Evolutionary conservation across 1,140 invertebrate species (phyloP).

Genomic region (Harlomillsia oculata): DNA sequence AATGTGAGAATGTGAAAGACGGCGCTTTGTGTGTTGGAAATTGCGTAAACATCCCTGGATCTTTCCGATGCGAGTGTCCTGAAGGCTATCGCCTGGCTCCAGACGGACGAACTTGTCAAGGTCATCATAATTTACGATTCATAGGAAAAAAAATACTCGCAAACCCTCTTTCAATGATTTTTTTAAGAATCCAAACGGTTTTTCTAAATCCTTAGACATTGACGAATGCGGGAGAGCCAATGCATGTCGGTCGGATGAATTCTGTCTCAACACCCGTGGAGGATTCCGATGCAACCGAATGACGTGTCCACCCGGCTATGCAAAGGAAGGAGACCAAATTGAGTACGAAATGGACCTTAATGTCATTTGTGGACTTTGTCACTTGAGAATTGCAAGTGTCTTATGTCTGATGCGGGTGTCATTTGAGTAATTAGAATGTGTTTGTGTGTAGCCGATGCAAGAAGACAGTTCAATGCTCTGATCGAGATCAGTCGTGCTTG

Average conservation of each 20-base stretch:
- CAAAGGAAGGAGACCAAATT: slow-evolving; percentile 56
- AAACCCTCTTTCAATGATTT: no score
- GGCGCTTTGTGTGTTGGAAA: slow-evolving; percentile 66
- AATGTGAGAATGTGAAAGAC: slow-evolving; percentile 64
- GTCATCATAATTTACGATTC: slow-evolving; percentile 42
- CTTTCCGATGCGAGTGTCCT: slow-evolving; percentile 74
- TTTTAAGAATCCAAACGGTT: no score
- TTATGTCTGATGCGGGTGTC: neutral
- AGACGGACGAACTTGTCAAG: slow-evolving; percentile 63
- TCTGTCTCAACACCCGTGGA: slow-evolving; percentile 84
- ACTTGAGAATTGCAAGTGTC: no score
- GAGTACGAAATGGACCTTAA: slow-evolving; percentile 63
- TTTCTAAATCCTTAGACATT: slow-evolving; percentile 73
- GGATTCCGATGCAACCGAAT: slow-evolving; percentile 76
- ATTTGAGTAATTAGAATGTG: slow-evolving; percentile 2
- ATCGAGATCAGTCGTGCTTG: slow-evolving; percentile 58
- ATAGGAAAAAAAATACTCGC: slow-evolving; percentile 16
- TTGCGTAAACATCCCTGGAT: slow-evolving; percentile 76
- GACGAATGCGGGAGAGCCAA: slow-evolving; percentile 67
- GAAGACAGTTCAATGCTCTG: slow-evolving; percentile 55
- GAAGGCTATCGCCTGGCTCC: slow-evolving; percentile 62
- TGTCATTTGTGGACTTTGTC: no score
- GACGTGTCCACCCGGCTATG: slow-evolving; percentile 71
- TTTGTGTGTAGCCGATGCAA: slow-evolving; percentile 66
- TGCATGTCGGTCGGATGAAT: slow-evolving; percentile 50